These are phyloP conservation scores for Coilia nasus DNA, from an alignment of 2,797 vertebrate genomes.

Conservation along the genomic window DNA sequence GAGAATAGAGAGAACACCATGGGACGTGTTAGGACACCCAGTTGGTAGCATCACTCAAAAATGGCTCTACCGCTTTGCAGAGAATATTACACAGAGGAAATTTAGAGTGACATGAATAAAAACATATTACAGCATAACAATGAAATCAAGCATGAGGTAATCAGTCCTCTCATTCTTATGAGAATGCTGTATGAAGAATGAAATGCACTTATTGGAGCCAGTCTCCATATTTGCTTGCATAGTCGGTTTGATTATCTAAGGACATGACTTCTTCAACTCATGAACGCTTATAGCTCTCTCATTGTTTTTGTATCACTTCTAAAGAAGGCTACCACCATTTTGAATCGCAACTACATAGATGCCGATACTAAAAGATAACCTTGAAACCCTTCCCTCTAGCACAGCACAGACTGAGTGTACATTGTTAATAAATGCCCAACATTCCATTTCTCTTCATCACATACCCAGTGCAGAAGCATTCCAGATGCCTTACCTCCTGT, in stretches of 20 bases:
- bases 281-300: neutral
- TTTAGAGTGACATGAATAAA: neutral
- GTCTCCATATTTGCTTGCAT: neutral
- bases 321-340: neutral
- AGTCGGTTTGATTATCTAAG: neutral
- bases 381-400: neutral
- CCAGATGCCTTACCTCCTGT: constrained; percentile 28
- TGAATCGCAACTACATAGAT: neutral
- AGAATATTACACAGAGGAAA: neutral
- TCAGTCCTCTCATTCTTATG: neutral
- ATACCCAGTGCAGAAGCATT: constrained; percentile 45
- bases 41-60: constrained; percentile 23
- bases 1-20: constrained; percentile 56
- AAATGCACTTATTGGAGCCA: neutral
- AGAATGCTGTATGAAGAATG: neutral
- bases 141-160: neutral
- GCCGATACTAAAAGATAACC: neutral
- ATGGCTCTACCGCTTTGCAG: neutral
- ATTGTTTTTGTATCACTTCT: neutral
- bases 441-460: constrained; percentile 42
- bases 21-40: constrained; percentile 49
- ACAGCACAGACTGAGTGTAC: neutral
- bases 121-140: neutral
- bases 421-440: constrained; percentile 30
- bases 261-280: neutral